Evolutionary conservation across 2,888 invertebrate genomes (phyloP), one percentile per base, ranked within the genome.

Genomic region (Xestia ashworthii): DNA sequence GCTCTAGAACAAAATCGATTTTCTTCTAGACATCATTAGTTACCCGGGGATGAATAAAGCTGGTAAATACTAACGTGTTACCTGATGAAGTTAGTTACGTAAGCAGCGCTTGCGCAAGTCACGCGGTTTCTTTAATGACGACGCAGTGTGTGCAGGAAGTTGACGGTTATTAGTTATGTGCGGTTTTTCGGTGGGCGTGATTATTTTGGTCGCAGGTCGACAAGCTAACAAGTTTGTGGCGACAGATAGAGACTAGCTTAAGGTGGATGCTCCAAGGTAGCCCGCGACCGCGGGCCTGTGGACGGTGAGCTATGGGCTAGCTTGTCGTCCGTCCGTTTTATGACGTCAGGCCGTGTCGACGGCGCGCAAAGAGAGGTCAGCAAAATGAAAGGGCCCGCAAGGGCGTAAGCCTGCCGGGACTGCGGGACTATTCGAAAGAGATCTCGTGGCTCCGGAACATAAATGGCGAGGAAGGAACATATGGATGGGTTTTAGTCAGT

Each of bases 91-190:
- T 84, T 65, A 71, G 80, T 93, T 93, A 90, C 87, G 88, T 91
- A 93, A 93, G 76, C 14, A 53, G 38, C 81, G 12, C 76, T 93
- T 92, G 88, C 86, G 79, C 89, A 93, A 91, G 88, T 86, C 83
- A 87, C 87, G 89, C 82, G 86, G 90, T 92, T 92, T 91, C 90
- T 90, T 90, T 89, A 90, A 90, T 89, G 83, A 88, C 88, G 74
- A 71, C 82, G 80, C 64, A 71, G 55, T 76, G 90, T 90, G 88
- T 88, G 88, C 89, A 91, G 91, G 89, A 88, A 83, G 83, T 86
- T 78, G 48, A 67, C 62, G 74, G 50, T 25, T 50, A 62, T 6
- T 60, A 46, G 64, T 65, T 62, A 53, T 64, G 9, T 77, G 71
- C 38, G 74, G 74, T 79, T 74, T 81, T 71, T 70, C 3, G 67